These are phyloP conservation scores for Bradypus variegatus DNA, from an alignment of 2,797 vertebrate species.

Conservation along the genomic window DNA sequence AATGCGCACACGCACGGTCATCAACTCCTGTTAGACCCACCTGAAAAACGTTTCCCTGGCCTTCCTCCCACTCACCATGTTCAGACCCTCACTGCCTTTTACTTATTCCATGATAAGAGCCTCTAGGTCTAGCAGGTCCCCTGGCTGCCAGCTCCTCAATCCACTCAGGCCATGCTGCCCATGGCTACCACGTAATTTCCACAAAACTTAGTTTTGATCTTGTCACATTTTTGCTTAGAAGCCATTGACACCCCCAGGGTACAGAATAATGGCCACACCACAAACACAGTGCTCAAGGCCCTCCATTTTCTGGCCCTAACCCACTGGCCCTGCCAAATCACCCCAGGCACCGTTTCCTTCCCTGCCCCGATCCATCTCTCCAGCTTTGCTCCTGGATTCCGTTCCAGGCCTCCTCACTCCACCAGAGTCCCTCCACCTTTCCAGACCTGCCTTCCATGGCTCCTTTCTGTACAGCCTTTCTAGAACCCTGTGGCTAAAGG, in stretches of 20 bases:
- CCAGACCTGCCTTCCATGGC: not conserved
- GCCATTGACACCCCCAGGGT: not conserved
- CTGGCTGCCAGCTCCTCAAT: not conserved
- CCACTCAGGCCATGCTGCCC: not conserved
- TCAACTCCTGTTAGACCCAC: not conserved
- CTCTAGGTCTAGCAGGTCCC: not conserved
- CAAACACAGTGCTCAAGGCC: fast-evolving
- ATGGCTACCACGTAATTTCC: not conserved
- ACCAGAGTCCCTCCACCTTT: not conserved
- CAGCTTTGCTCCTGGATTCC: not conserved
- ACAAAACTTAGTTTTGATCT: not conserved
- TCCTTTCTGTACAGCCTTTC: not conserved
- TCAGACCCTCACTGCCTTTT: not conserved
- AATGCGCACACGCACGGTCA: not conserved
- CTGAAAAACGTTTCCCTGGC: not conserved
- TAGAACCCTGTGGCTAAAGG: not conserved
- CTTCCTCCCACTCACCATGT: not conserved
- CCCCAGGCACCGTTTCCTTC: not conserved
- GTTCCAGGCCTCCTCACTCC: not conserved
- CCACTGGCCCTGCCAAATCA: not conserved
- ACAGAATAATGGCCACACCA: not conserved
- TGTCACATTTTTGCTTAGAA: not conserved
- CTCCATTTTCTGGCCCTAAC: not conserved
- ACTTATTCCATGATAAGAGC: not conserved
- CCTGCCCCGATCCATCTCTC: not conserved